phyloP scores from a whole-genome alignment of 1,140 invertebrate species.

The Aphis craccivora region DNA sequence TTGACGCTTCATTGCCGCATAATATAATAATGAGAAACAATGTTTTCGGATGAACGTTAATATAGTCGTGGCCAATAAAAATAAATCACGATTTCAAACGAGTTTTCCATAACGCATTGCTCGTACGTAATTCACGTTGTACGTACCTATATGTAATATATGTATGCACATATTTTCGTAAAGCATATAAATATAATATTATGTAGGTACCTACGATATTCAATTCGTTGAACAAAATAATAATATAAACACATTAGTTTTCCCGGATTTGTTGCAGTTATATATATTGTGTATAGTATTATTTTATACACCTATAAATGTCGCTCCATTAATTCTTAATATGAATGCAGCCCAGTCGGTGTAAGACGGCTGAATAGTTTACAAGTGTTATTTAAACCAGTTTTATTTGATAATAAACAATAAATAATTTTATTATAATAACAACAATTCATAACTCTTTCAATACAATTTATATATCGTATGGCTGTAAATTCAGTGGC shows the following conservation, averaged over 20 bases:
- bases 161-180: neutral
- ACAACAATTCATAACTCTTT: conserved; percentile 17
- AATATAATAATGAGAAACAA: conserved; percentile 17
- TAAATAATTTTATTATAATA: conserved; percentile 21
- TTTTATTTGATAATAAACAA: conserved; percentile 15
- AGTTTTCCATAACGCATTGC: neutral
- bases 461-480: neutral
- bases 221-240: neutral
- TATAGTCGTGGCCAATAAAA: neutral
- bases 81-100: neutral
- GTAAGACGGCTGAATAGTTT: neutral
- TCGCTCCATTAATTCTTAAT: neutral
- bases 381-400: conserved; percentile 4
- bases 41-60: neutral
- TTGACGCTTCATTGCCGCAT: neutral
- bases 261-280: conserved; percentile 2
- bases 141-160: no score
- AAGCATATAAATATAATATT: neutral
- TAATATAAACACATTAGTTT: neutral
- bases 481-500: neutral
- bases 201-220: neutral
- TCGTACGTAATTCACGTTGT: neutral
- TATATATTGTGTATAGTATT: neutral
- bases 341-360: neutral
- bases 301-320: neutral